These are phyloP conservation scores for Sorex fumeus DNA, from an alignment of 2,113 vertebrate species.

Conservation along the genomic window DNA sequence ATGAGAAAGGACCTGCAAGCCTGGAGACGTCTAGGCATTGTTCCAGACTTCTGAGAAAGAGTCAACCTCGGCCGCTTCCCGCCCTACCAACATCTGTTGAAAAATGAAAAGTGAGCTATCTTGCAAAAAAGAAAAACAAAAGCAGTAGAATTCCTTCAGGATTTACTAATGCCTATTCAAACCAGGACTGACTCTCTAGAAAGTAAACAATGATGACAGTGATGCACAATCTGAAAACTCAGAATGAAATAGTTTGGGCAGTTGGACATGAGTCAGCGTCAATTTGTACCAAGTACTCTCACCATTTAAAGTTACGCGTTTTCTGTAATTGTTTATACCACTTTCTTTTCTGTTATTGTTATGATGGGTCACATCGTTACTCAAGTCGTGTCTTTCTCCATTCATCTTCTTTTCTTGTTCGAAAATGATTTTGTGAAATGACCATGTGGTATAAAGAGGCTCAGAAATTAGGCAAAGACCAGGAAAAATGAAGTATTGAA, in stretches of 20 bases:
- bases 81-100: background rate
- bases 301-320: background rate
- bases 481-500: too few species aligned
- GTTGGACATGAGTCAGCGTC: background rate
- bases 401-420: too few species aligned
- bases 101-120: constrained; percentile 34
- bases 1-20: background rate
- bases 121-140: background rate
- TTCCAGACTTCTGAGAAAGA: background rate
- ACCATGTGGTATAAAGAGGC: too few species aligned
- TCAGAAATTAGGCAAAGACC: too few species aligned
- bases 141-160: constrained; percentile 12
- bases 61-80: too few species aligned
- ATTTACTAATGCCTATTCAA: constrained; percentile 11
- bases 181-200: background rate
- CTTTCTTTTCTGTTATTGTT: too few species aligned
- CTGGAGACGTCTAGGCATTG: background rate
- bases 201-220: background rate
- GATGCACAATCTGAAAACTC: constrained; percentile 28
- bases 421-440: too few species aligned
- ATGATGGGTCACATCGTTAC: too few species aligned
- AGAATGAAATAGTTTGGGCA: constrained; percentile 37
- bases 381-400: too few species aligned
- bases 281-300: background rate
- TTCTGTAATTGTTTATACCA: too few species aligned